phyloP scores from a whole-genome alignment of 2,113 vertebrate genomes.

The Butastur rufipennis region DNA sequence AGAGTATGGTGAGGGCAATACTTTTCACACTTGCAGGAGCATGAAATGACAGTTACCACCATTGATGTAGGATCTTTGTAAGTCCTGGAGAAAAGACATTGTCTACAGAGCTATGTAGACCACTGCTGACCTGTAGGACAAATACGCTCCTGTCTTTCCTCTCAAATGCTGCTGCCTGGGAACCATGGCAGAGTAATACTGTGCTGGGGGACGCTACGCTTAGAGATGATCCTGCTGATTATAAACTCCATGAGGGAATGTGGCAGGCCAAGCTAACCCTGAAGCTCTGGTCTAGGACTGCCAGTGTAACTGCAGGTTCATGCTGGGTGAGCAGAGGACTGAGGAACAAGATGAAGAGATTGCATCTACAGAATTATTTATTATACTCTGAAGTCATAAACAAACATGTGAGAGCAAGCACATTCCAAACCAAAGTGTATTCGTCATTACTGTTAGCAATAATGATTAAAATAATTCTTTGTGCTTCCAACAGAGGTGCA shows the following conservation, averaged over 20 bases:
- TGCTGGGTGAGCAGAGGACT: slow-evolving; percentile 9
- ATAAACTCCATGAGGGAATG: background rate
- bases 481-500: background rate
- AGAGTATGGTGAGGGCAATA: background rate
- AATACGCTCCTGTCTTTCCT: background rate
- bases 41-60: background rate
- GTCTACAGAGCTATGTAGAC: background rate
- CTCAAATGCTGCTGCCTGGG: background rate
- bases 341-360: slow-evolving; percentile 28
- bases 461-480: slow-evolving; percentile 13
- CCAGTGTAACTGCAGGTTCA: background rate
- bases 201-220: background rate
- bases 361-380: slow-evolving; percentile 45
- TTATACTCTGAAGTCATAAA: slow-evolving; percentile 34
- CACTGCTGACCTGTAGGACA: background rate
- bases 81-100: background rate
- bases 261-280: background rate
- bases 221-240: background rate
- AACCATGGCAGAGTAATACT: background rate
- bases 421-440: slow-evolving; percentile 11
- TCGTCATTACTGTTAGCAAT: background rate
- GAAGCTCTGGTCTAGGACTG: background rate
- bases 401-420: background rate
- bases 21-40: background rate
- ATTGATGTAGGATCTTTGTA: background rate